Conservation (phyloP, 2,888 invertebrate species). For the Agrypnus murinus region DNA sequence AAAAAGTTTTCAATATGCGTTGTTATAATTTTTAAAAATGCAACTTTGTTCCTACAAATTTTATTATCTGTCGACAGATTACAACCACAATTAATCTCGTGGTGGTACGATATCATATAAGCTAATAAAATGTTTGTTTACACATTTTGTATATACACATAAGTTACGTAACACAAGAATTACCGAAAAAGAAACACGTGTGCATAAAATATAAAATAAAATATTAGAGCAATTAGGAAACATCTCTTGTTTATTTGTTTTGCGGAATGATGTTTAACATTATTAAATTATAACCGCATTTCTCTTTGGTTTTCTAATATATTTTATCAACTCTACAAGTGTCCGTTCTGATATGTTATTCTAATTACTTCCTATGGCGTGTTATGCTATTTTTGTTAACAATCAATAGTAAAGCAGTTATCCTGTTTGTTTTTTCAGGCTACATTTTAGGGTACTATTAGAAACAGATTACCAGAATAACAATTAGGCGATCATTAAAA, state of each 20-base stretch:
- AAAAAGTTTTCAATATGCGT: background rate
- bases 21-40: background rate
- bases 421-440: too few species aligned
- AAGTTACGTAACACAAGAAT: constrained; percentile 7
- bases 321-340: background rate
- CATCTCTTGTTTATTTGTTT: too few species aligned
- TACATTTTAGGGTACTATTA: background rate
- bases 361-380: constrained; percentile 5
- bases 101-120: constrained; percentile 25
- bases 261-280: too few species aligned
- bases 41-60: constrained; percentile 11
- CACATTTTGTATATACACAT: constrained; percentile 1
- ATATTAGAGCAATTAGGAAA: too few species aligned
- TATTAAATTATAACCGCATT: too few species aligned
- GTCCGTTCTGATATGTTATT: background rate
- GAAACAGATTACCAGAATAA: background rate
- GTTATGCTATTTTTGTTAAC: background rate
- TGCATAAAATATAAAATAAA: background rate
- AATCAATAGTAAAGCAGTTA: background rate
- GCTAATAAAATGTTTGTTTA: constrained; percentile 32
- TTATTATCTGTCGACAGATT: constrained; percentile 22
- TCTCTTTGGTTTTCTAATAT: too few species aligned
- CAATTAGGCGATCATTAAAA: background rate
- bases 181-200: background rate
- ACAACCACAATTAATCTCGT: constrained; percentile 39